A percentile compares a stretch with the other conserved stretches of the same genome.
Conservation (phyloP, 2,797 vertebrate species). For the Hemitrygon akajei region DNA sequence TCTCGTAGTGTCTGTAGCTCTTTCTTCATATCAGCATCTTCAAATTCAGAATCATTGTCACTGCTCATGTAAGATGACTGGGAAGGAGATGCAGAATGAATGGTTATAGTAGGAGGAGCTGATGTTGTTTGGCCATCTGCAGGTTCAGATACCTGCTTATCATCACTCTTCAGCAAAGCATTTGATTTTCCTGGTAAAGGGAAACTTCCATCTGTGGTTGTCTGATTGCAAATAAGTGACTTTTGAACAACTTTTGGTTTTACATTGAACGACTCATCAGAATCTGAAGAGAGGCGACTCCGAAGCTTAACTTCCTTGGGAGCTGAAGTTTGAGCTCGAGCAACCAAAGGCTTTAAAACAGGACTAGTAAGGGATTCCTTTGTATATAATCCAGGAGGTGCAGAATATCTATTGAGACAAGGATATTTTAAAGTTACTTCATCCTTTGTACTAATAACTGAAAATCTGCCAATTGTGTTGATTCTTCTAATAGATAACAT, state of each 20-base stretch:
- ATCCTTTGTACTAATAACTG: constrained; percentile 78
- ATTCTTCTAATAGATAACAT: constrained; percentile 44
- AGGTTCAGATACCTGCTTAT: constrained; percentile 71
- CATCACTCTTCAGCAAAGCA: constrained; percentile 75
- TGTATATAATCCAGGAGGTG: constrained; percentile 85
- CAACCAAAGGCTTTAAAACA: constrained; percentile 60
- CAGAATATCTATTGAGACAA: constrained; percentile 75
- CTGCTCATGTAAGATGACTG: constrained; percentile 89
- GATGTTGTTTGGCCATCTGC: constrained; percentile 65
- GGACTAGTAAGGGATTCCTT: constrained; percentile 71
- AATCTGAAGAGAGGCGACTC: constrained; percentile 75
- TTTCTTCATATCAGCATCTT: constrained; percentile 87
- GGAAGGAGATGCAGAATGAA: constrained; percentile 64
- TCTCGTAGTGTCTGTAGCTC: constrained; percentile 86
- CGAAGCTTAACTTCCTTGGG: constrained; percentile 68
- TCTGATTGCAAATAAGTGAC: constrained; percentile 55
- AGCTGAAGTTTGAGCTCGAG: constrained; percentile 67
- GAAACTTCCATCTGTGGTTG: constrained; percentile 57
- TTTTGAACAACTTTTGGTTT: constrained; percentile 48
- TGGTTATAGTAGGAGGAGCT: constrained; percentile 64
- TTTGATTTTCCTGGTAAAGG: constrained; percentile 82
- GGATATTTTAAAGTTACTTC: constrained; percentile 66
- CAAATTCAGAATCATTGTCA: constrained; percentile 93
- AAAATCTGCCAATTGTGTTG: constrained; percentile 86
- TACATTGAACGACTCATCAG: constrained; percentile 63